phyloP scores from a whole-genome alignment of 2,888 invertebrate species.

The Nymphalis c-album region DNA sequence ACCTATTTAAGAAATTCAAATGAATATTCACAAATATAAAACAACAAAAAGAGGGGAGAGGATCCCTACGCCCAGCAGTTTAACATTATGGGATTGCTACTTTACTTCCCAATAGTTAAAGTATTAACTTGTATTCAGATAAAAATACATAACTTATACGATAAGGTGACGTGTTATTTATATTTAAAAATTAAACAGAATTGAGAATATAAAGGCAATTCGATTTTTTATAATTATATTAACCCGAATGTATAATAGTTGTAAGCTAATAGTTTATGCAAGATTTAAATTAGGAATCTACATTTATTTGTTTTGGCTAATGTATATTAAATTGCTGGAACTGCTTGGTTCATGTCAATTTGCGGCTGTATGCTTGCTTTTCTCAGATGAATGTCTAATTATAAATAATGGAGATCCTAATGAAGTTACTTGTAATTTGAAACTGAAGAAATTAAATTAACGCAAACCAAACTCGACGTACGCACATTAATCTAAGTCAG shows the following conservation, averaged over 20 bases:
- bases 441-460: not conserved
- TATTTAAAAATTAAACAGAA: not conserved
- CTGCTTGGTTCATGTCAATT: not conserved
- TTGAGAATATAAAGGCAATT: not conserved
- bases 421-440: not conserved
- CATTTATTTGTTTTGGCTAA: constrained; percentile 9
- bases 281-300: not conserved
- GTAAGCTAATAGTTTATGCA: not conserved
- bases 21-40: no score
- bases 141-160: no score
- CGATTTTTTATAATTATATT: not conserved
- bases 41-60: no score
- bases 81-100: no score
- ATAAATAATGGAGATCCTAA: not conserved
- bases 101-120: no score
- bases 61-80: no score
- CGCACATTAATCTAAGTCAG: not conserved
- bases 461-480: not conserved
- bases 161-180: not conserved
- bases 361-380: not conserved
- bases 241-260: no score
- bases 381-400: not conserved
- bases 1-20: no score
- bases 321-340: not conserved
- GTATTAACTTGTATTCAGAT: no score